Evolutionary conservation across 1,140 invertebrate species (phyloP), one percentile per base, ranked within the genome.

Genomic region (Temnothorax nylanderi): DNA sequence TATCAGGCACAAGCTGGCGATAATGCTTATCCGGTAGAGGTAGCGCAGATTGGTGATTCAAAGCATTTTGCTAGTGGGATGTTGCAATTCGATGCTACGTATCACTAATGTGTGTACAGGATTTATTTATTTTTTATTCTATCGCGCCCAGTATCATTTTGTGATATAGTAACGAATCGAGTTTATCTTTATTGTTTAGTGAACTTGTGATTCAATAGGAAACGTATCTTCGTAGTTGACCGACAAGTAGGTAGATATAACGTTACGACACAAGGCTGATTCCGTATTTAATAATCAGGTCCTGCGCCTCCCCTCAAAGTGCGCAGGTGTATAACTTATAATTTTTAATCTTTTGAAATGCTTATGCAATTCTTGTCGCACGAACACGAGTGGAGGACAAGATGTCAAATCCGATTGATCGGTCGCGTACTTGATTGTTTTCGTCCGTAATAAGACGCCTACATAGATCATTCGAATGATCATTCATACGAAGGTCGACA

Each of bases 71-170:
- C 93, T 56, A 94, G 91, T 44, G 93, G 93, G 86, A 93, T 94
- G 91, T 91, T 95, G 85, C 94, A 94, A 69, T 95, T 94, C 71
- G 95, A 95, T 88, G 92, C 95, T 85, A 94, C 95, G 65, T 95
- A 95, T 91, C 94, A 95, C 91, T 95, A 95, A 94, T 94, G 34
- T 75, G 86, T 75, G 84, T 87, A 86, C 74, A 91, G 80, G 75
- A 82, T 89, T 87, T 93, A 92, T 91, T 91, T 91, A 92, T 82
- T 84, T 89, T 89, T 89, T 88, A 85, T 51, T 88, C 67, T 74
- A 92, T 93, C 91, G 92, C 92, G 92, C 92, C 93, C 91, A 93
- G 92, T 93, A 94, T 94, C 91, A 92, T 92, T 94, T 94, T 95
- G 87, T 85, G 86, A 87, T 87, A 87, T 87, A 88, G 82, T 56